Evolutionary conservation across 37 sponge, comb jelly and placozoan species (phyloP).

Genomic region (Halichondria panicea): DNA sequence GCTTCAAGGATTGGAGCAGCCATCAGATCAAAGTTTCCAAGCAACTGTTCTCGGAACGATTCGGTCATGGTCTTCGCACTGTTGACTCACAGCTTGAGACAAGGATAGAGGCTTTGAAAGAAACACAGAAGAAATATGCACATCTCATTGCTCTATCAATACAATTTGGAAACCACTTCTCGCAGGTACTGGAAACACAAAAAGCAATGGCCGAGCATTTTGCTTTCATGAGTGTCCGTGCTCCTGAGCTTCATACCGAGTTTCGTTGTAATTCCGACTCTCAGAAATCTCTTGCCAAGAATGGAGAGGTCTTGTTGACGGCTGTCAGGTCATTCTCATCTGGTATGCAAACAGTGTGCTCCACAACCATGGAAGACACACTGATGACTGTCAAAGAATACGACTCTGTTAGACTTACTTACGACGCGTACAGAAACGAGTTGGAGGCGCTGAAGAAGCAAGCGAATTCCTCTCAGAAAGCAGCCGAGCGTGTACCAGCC

Average conservation of each 20-base stretch:
- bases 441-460: conserved; percentile 59
- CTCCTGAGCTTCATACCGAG: conserved; percentile 77
- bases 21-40: conserved; percentile 67
- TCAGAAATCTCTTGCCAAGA: conserved; percentile 69
- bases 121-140: conserved; percentile 82
- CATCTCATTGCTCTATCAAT: conserved; percentile 57
- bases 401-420: conserved; percentile 71
- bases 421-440: conserved; percentile 87
- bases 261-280: conserved; percentile 80
- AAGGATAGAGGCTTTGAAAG: conserved; percentile 60
- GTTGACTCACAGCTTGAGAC: conserved; percentile 76
- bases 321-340: conserved; percentile 61
- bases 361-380: conserved; percentile 94
- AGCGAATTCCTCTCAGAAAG: conserved; percentile 38
- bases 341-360: conserved; percentile 72
- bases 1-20: conserved; percentile 74
- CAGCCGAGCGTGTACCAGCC: conserved; percentile 43
- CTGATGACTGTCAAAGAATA: conserved; percentile 81
- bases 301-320: conserved; percentile 74
- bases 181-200: conserved; percentile 69
- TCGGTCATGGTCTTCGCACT: conserved; percentile 76
- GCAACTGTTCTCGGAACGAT: conserved; percentile 80
- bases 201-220: conserved; percentile 85
- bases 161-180: conserved; percentile 59
- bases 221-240: conserved; percentile 75